Evolutionary conservation across 1,140 invertebrate genomes (phyloP).

Genomic region (Varroa destructor): DNA sequence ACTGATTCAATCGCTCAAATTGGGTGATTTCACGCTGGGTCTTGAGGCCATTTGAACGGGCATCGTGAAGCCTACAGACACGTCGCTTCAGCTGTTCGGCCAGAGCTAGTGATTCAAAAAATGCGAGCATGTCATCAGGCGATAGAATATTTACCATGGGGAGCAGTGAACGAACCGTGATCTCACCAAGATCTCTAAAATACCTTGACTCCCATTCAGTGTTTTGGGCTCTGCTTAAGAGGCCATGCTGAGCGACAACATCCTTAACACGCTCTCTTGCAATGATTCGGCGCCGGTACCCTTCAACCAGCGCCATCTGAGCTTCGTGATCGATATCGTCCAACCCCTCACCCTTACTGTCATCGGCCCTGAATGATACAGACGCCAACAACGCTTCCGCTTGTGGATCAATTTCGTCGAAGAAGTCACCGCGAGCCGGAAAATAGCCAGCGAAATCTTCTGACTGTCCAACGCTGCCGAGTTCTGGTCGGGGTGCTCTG

Average conservation of each 20-base stretch:
- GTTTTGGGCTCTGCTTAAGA: background rate
- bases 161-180: background rate
- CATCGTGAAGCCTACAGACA: background rate
- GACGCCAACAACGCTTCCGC: background rate
- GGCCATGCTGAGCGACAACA: constrained; percentile 1
- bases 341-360: background rate
- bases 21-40: background rate
- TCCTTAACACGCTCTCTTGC: constrained; percentile 8
- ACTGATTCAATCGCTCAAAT: background rate
- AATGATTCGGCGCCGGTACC: background rate
- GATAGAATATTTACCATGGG: constrained; percentile 3
- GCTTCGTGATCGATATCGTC: background rate
- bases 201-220: background rate
- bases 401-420: background rate
- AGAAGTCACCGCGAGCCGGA: constrained; percentile 18
- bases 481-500: constrained; percentile 4
- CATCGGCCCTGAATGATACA: background rate
- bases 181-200: background rate
- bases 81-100: constrained; percentile 6
- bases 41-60: constrained; percentile 6
- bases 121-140: background rate
- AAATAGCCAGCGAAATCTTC: constrained; percentile 14
- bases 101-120: background rate
- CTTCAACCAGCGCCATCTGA: constrained; percentile 2
- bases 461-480: constrained; percentile 14